A percentile compares a stretch with the other conserved stretches of the same genome.
Evolutionary conservation across 2,113 vertebrate species (phyloP).

Genomic region (Actinemys pallida): DNA sequence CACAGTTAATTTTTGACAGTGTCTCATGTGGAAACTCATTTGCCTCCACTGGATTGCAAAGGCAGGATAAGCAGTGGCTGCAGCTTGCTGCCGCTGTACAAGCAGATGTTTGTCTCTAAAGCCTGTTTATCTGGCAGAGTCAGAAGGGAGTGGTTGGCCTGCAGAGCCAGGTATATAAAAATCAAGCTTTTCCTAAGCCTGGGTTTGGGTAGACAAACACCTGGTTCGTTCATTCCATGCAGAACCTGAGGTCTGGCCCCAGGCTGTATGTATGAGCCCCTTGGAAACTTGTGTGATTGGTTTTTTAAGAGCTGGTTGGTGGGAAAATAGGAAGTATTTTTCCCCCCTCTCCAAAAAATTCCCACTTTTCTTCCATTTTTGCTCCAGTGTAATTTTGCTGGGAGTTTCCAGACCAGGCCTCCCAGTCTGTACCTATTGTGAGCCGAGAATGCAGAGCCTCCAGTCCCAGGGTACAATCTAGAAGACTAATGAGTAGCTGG

Average conservation of each 20-base stretch:
- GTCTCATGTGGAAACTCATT: slow-evolving; percentile 34
- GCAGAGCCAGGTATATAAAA: slow-evolving; percentile 49
- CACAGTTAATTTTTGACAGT: neutral
- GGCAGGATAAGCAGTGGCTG: slow-evolving; percentile 32
- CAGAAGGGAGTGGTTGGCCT: slow-evolving; percentile 65
- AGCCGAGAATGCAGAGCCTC: neutral
- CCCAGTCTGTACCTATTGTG: neutral
- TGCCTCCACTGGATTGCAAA: neutral
- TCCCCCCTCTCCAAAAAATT: neutral
- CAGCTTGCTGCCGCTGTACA: slow-evolving; percentile 16
- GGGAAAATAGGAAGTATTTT: slow-evolving; percentile 34
- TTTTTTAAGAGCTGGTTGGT: slow-evolving; percentile 12
- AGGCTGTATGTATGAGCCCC: slow-evolving; percentile 42
- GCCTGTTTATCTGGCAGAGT: slow-evolving; percentile 69
- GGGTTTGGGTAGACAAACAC: slow-evolving; percentile 60
- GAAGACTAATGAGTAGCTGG: neutral
- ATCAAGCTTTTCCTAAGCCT: slow-evolving; percentile 57
- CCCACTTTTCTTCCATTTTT: neutral
- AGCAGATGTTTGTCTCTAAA: slow-evolving; percentile 54
- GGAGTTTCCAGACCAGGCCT: fast-evolving
- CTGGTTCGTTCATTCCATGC: neutral
- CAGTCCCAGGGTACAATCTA: neutral
- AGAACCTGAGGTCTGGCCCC: slow-evolving; percentile 14
- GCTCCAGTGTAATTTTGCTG: neutral
- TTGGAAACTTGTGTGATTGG: neutral